Evolutionary conservation across 2,113 vertebrate species (phyloP), one percentile per base, ranked within the genome.

Genomic region (Procavia capensis): DNA sequence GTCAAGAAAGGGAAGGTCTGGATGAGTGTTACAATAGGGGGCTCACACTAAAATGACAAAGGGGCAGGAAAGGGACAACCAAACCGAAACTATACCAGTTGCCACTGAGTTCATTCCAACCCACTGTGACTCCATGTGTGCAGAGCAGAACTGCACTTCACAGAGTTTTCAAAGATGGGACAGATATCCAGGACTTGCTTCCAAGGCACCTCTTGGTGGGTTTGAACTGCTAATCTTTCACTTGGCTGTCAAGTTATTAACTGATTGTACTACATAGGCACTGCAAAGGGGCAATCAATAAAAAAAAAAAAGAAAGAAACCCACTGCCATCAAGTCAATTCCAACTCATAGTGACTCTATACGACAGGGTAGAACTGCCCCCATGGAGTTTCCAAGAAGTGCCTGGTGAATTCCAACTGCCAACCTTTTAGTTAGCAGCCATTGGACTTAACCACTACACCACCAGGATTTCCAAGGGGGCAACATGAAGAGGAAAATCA

Each of bases 1-100:
- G n/a, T 82, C 20, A 20, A n/a, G 39, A 85, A 78, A 81, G 75
- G 41, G 66, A 41, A 88, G 25, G 25, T 16, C 31, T 43, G 11
- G 31, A 27, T 29, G 14, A 13, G 20, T 27, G 2, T 13, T 63
- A 45, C 9, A 25, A n/a, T 0, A 20, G 25, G 31, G 10, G 9
- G 0, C 63, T 80, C 22, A 41, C 5, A 8, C 5, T 63, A 29
- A 14, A 3, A 11, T 34, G 9, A 20, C 16, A 24, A 36, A 17
- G 6, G 7, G 41, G 13, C 20, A 66, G 43, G 31, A 76, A 59
- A 64, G 22, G 5, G 10, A 2, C 19, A 54, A 17, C 66, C 20
- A 72, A 72, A 39, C 36, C 70, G 8, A 72, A 64, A 7, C n/a
- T 36, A 20, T 20, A 72, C 36, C 36, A 36, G n/a, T 72, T 72